These are phyloP conservation scores for Melinaea menophilus DNA, from an alignment of 2,888 invertebrate species.

Conservation along the genomic window DNA sequence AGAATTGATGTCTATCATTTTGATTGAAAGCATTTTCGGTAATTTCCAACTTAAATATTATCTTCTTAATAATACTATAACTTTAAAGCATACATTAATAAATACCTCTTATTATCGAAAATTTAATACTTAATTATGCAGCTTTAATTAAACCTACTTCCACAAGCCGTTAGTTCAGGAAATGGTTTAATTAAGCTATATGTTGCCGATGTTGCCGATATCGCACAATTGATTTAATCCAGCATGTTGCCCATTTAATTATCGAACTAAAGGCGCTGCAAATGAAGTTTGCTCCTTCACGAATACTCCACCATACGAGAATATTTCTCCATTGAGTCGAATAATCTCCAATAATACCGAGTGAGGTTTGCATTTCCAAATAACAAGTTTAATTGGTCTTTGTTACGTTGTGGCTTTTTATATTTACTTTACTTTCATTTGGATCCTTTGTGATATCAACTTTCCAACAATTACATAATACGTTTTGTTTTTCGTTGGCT, in stretches of 20 bases:
- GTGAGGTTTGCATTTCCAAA: constrained; percentile 8
- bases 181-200: constrained; percentile 21
- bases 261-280: constrained; percentile 17
- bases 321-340: constrained; percentile 19
- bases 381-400: constrained; percentile 12
- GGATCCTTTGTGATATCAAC: background rate
- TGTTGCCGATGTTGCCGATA: constrained; percentile 13
- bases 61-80: background rate
- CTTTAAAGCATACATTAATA: background rate
- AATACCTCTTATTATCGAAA: background rate
- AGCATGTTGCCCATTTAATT: constrained; percentile 21
- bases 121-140: background rate
- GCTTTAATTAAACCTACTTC: constrained; percentile 7
- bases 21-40: constrained; percentile 7
- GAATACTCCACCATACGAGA: constrained; percentile 24
- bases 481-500: background rate
- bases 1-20: constrained; percentile 27
- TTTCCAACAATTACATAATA: background rate
- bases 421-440: constrained; percentile 3
- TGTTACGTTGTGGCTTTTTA: background rate
- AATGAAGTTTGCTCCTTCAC: constrained; percentile 20
- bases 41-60: constrained; percentile 10
- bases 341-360: background rate
- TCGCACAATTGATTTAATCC: constrained; percentile 24
- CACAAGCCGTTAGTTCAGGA: constrained; percentile 15